Percentiles rank a stretch among this genome's conserved stretches.
phyloP scores from a whole-genome alignment of 2,888 invertebrate species.

The Craniophora ligustri region DNA sequence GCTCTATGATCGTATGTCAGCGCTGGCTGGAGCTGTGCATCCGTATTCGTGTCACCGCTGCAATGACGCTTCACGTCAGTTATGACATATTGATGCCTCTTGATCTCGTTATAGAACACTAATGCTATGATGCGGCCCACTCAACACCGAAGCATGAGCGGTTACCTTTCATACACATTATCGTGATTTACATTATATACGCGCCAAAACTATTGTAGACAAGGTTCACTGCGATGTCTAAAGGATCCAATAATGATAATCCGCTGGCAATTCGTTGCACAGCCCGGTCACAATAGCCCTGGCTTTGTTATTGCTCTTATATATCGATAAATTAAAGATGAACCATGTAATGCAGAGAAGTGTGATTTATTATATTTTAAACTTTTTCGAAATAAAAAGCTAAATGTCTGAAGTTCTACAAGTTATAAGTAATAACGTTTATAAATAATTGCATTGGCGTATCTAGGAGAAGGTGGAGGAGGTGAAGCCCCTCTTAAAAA shows the following conservation, averaged over 20 bases:
- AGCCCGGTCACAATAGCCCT: too few relatives aligned
- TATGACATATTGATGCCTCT: constrained; percentile 60
- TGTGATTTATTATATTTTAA: too few relatives aligned
- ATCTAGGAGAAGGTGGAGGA: too few relatives aligned
- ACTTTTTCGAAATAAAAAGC: too few relatives aligned
- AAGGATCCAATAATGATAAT: constrained; percentile 24
- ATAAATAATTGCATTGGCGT: too few relatives aligned
- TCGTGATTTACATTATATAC: constrained; percentile 46
- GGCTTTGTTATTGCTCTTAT: too few relatives aligned
- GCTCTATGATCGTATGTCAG: constrained; percentile 63
- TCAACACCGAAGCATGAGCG: constrained; percentile 13
- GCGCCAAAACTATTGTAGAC: constrained; percentile 35
- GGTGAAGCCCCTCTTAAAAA: too few relatives aligned
- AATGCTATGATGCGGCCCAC: constrained; percentile 48
- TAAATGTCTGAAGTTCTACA: too few relatives aligned
- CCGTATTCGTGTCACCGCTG: constrained; percentile 55
- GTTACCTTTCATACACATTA: constrained; percentile 39
- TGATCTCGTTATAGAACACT: constrained; percentile 55
- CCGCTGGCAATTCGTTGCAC: constrained; percentile 12
- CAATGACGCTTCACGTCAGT: constrained; percentile 34
- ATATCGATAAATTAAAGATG: too few relatives aligned
- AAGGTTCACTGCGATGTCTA: constrained; percentile 25
- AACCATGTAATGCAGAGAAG: too few relatives aligned
- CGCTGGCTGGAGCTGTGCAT: constrained; percentile 57
- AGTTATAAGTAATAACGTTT: too few relatives aligned